Percentiles rank a stretch among this genome's conserved stretches.
Conservation (phyloP, 2,797 vertebrate species). For the Spizella passerina region DNA sequence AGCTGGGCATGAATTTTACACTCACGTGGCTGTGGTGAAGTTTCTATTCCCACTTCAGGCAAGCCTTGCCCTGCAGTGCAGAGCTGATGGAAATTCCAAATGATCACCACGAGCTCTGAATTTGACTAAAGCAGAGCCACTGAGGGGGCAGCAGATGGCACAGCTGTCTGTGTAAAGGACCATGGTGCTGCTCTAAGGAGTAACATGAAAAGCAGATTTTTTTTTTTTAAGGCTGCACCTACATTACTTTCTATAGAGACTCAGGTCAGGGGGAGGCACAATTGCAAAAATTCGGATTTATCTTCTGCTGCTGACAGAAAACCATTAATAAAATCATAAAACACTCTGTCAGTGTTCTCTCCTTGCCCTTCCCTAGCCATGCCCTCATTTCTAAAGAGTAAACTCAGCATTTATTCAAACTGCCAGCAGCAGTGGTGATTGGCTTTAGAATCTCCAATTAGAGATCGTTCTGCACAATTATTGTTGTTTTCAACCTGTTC, state of each 20-base stretch:
- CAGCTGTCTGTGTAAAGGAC: not conserved
- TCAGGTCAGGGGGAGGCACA: not conserved
- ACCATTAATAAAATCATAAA: not conserved
- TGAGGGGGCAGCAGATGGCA: not conserved
- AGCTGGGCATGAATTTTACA: not conserved
- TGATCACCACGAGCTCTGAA: not conserved
- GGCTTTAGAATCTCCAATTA: not conserved
- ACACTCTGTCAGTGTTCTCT: not conserved
- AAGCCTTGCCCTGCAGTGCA: not conserved
- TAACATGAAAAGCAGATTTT: not conserved
- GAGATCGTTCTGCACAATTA: not conserved
- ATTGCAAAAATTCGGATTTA: not conserved
- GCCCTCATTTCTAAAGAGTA: not conserved
- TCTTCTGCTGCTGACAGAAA: not conserved
- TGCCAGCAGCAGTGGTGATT: not conserved
- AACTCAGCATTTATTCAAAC: not conserved
- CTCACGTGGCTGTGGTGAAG: not conserved
- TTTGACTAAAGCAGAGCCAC: not conserved
- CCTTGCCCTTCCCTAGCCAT: not conserved
- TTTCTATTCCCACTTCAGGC: constrained; percentile 39
- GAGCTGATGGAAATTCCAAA: constrained; percentile 51
- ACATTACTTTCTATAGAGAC: not conserved
- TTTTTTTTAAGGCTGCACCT: not conserved
- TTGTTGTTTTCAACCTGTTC: not conserved
- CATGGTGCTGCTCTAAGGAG: not conserved